Evolutionary conservation across 2,888 invertebrate species (phyloP).

Genomic region (Drosophila suboccidentalis): DNA sequence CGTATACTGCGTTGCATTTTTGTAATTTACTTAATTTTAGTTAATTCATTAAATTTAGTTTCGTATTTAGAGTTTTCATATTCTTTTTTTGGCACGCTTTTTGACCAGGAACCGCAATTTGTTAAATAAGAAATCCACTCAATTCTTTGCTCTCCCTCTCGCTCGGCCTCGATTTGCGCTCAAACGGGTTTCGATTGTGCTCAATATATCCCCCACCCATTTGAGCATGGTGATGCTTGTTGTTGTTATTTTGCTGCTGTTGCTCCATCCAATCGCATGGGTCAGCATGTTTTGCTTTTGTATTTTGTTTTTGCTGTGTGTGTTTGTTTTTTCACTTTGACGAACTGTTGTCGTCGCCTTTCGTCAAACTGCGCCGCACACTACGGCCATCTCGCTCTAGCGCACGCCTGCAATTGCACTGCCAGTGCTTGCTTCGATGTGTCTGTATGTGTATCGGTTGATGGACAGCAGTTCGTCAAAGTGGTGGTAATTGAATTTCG

Average conservation of each 20-base stretch:
- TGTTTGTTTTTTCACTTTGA: slow-evolving; percentile 62
- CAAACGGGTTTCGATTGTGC: slow-evolving; percentile 49
- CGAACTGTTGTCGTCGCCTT: slow-evolving; percentile 81
- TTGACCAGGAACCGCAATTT: slow-evolving; percentile 53
- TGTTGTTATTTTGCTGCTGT: slow-evolving; percentile 48
- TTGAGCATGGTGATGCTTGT: slow-evolving; percentile 43
- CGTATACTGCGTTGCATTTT: slow-evolving; percentile 82
- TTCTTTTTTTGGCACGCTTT: slow-evolving; percentile 54
- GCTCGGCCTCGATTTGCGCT: slow-evolving; percentile 43
- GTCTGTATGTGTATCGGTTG: slow-evolving; percentile 50
- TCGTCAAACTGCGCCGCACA: slow-evolving; percentile 64
- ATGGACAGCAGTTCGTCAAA: slow-evolving; percentile 85
- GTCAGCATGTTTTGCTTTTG: slow-evolving; percentile 59
- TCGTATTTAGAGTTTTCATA: slow-evolving; percentile 12
- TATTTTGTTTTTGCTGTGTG: slow-evolving; percentile 57
- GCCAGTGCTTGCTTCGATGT: slow-evolving; percentile 22
- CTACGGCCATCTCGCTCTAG: slow-evolving; percentile 60
- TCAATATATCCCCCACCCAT: slow-evolving; percentile 66
- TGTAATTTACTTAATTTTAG: slow-evolving; percentile 62
- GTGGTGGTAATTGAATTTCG: slow-evolving; percentile 80
- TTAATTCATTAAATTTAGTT: slow-evolving; percentile 29
- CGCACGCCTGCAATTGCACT: slow-evolving; percentile 52
- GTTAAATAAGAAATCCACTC: slow-evolving; percentile 39
- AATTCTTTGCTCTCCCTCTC: slow-evolving; percentile 32
- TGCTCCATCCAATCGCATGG: slow-evolving; percentile 72